Conservation (phyloP, 2,888 invertebrate genomes). For the Cartodere bifasciata region DNA sequence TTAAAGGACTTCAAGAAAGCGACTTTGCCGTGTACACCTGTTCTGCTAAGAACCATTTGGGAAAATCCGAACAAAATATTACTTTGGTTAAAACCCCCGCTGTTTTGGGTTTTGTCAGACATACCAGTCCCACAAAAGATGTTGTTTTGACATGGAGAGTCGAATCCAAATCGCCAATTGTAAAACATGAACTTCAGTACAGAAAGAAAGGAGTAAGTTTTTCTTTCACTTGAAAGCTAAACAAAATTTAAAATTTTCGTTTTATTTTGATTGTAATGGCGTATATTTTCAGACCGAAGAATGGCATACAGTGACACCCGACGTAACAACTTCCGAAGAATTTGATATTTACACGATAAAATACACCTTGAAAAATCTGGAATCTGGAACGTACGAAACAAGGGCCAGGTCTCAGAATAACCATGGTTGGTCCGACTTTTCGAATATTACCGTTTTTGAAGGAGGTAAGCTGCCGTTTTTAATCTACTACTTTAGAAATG, state of each 20-base stretch:
- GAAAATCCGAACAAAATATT: conserved; percentile 25
- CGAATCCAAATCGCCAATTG: conserved; percentile 36
- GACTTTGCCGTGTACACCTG: conserved; percentile 37
- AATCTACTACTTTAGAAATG: no score
- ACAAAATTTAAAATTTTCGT: conserved; percentile 1
- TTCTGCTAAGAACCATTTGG: conserved; percentile 31
- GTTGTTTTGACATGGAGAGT: conserved; percentile 35
- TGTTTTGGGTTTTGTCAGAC: conserved; percentile 20
- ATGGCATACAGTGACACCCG: conserved; percentile 28
- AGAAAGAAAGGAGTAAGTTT: conserved; percentile 34
- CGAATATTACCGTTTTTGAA: conserved; percentile 30
- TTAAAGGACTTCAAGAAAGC: conserved; percentile 24
- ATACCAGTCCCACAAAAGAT: conserved; percentile 21
- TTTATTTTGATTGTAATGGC: conserved; percentile 1
- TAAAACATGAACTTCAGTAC: conserved; percentile 35
- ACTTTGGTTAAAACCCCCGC: conserved; percentile 26
- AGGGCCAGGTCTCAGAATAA: conserved; percentile 32
- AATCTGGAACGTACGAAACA: conserved; percentile 35
- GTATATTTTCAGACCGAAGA: conserved; percentile 9
- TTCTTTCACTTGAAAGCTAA: background rate
- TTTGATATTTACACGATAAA: conserved; percentile 32
- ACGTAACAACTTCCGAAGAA: conserved; percentile 22
- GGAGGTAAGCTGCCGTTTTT: conserved; percentile 28
- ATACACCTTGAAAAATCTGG: conserved; percentile 30
- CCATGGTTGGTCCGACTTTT: conserved; percentile 37